These are phyloP conservation scores for Apogon hyalosoma DNA, from an alignment of 2,797 vertebrate genomes.

Conservation along the genomic window DNA sequence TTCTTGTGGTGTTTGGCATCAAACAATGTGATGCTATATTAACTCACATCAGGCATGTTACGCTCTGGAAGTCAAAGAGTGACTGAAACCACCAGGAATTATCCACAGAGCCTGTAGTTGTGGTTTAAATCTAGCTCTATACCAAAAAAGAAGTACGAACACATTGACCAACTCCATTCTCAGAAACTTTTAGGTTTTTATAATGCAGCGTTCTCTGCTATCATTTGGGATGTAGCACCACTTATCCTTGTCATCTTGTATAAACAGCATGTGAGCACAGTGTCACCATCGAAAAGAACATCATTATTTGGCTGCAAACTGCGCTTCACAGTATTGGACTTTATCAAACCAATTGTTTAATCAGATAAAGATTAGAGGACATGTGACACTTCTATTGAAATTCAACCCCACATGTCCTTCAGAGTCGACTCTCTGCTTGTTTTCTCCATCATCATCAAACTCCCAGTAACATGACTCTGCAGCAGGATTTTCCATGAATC, in stretches of 20 bases:
- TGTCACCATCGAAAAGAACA: background rate
- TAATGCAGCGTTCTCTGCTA: background rate
- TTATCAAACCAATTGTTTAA: background rate
- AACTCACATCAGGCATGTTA: too few species aligned
- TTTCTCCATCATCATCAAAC: conserved; percentile 4
- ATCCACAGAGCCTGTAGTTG: too few species aligned
- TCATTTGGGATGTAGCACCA: background rate
- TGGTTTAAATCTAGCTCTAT: too few species aligned
- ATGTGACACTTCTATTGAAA: background rate
- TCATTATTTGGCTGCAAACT: background rate
- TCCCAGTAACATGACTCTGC: conserved; percentile 21
- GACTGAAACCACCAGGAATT: too few species aligned
- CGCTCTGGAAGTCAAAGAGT: too few species aligned
- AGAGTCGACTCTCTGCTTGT: background rate
- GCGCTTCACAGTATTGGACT: background rate
- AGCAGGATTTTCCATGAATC: conserved; percentile 38
- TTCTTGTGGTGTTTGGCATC: too few species aligned
- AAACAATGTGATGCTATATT: too few species aligned
- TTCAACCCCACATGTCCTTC: background rate
- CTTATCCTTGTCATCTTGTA: background rate
- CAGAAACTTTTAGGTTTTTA: too few species aligned
- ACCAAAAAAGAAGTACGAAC: too few species aligned
- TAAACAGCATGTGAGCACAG: background rate
- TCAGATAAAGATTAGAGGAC: background rate
- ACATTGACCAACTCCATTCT: too few species aligned